These are phyloP conservation scores for Brachionus rubens DNA, from an alignment of 1,140 invertebrate species.

Conservation along the genomic window DNA sequence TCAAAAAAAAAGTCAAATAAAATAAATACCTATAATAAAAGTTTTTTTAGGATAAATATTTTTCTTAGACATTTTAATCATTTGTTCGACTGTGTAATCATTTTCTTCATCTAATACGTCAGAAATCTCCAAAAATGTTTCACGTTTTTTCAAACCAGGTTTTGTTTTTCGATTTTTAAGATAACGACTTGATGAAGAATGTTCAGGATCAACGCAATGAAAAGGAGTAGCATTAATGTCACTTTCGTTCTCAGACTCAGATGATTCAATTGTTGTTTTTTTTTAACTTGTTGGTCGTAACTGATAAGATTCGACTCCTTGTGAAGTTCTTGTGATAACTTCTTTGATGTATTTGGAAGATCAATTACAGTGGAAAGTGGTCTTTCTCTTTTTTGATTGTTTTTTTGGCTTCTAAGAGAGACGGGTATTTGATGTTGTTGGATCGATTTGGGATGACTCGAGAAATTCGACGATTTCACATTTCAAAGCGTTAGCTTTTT, in stretches of 20 bases:
- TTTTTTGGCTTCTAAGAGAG: background rate
- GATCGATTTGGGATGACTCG: background rate
- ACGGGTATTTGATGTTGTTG: background rate
- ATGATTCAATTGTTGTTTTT: constrained; percentile 6
- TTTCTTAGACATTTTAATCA: background rate
- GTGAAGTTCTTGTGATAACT: background rate
- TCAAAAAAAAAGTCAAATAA: background rate
- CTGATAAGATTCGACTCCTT: background rate
- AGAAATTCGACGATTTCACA: background rate
- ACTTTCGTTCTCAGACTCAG: background rate
- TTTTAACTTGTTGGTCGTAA: background rate
- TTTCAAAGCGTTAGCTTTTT: background rate
- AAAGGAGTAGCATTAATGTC: too few relatives aligned
- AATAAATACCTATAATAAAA: background rate
- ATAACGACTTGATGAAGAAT: background rate
- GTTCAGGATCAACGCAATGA: background rate
- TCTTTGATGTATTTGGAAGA: background rate
- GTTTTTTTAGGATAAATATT: background rate
- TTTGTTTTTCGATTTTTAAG: background rate
- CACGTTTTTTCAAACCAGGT: background rate
- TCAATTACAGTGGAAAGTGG: constrained; percentile 2
- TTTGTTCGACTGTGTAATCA: background rate
- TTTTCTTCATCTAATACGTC: background rate
- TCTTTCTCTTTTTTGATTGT: background rate
- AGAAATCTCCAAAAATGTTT: background rate